These are phyloP conservation scores for Trachelus tabidus DNA, from an alignment of 2,888 invertebrate species.

Conservation along the genomic window DNA sequence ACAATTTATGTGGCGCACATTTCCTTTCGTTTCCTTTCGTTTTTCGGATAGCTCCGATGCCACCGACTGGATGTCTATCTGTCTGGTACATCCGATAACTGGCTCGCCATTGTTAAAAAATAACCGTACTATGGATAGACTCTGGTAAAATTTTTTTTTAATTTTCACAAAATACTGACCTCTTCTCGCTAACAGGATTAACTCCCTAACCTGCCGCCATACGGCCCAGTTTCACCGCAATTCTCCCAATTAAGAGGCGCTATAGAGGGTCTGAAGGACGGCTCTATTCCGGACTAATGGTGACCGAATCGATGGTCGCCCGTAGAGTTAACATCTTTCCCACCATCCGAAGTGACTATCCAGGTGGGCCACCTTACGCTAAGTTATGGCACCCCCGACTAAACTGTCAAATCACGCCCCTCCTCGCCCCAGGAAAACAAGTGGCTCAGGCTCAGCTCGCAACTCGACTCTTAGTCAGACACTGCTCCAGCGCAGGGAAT, in stretches of 20 bases:
- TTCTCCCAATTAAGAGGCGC: background rate
- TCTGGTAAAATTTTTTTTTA: background rate
- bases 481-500: background rate
- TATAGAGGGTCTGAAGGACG: background rate
- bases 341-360: background rate
- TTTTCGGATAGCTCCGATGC: background rate
- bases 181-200: background rate
- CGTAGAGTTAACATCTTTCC: background rate
- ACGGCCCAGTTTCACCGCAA: background rate
- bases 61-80: background rate
- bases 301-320: background rate
- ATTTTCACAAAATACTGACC: background rate
- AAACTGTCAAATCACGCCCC: slow-evolving; percentile 54
- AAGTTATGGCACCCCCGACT: slow-evolving; percentile 49
- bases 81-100: background rate
- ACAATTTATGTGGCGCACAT: slow-evolving; percentile 65
- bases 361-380: slow-evolving; percentile 23
- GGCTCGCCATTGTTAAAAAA: background rate
- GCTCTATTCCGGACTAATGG: background rate
- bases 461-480: background rate
- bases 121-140: background rate
- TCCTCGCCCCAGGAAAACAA: slow-evolving; percentile 7
- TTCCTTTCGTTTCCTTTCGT: slow-evolving; percentile 49
- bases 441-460: background rate
- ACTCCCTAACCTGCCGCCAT: background rate